Base-by-base conservation (phyloP, 1,140 invertebrate genomes). In the Nomia melanderi region DNA sequence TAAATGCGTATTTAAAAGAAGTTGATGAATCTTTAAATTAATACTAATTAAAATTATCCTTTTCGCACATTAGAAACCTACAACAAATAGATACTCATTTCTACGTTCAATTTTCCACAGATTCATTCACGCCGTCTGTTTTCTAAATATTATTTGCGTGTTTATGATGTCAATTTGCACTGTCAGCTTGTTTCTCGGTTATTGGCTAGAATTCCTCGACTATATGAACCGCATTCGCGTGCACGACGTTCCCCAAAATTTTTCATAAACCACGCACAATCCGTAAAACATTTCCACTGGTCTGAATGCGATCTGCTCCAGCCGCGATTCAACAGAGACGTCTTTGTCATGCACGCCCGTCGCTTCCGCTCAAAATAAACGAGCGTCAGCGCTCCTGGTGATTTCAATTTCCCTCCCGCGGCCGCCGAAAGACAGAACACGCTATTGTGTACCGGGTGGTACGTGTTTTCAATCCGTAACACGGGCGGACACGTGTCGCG, bases 341-440 rank as follows among this genome's bases (percentile, higher is more conserved):
- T 20, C 59, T 41, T 62, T 62, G 54, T 56, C 12, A 29, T 14
- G 14, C 31, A 17, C 54, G 12, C 1, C 4, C 9, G 53, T 54
- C 53, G 9, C 54, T 56, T 56, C 27, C 27, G 54, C 54, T 29
- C 27, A 62, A 62, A 62, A 62, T 62, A 62, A 47, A 62, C 59
- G 23, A 36, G n/a, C 11, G 33, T 62, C 36, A 17, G 36, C 33
- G 9, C n/a, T 17, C 23, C n/a, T 29, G 27, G 27, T 56, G 33
- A 62, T 23, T 39, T 12, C 33, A 62, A 62, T 62, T 62, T 62
- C 33, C 33, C 59, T 39, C 29, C 33, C 33, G 12, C 33, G 33
- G 33, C 36, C 23, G 33, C n/a, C 33, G 33, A 39, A 62, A 62
- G 12, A 62, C 33, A 39, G 33, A 62, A 12, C 20, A 33, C 3